Evolutionary conservation across 2,888 invertebrate genomes (phyloP).

Genomic region (Acanthosepion pharaonis): DNA sequence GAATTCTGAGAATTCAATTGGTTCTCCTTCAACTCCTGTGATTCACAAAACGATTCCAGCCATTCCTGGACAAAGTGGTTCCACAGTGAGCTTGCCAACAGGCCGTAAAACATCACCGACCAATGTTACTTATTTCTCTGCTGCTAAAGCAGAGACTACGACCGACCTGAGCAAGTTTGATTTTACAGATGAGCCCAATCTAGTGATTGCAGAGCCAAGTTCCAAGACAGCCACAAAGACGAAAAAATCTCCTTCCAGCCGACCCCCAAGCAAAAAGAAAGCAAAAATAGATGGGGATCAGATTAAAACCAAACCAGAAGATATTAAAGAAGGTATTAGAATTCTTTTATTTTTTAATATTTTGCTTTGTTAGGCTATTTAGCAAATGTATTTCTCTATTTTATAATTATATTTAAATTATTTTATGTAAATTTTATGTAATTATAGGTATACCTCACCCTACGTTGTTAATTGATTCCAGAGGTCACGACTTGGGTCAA

Average conservation of each 20-base stretch:
- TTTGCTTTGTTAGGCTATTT: too few relatives aligned
- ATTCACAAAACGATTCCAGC: background rate
- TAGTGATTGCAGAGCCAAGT: conserved; percentile 58
- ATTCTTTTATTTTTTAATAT: too few relatives aligned
- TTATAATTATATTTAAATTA: too few relatives aligned
- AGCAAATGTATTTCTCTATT: too few relatives aligned
- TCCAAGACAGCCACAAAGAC: background rate
- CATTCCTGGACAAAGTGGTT: background rate
- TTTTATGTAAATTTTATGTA: too few relatives aligned
- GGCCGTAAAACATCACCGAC: background rate
- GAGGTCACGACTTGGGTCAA: too few relatives aligned
- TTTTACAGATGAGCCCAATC: conserved; percentile 51
- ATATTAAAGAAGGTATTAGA: background rate
- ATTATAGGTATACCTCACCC: too few relatives aligned
- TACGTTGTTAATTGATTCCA: too few relatives aligned
- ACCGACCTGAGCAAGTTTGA: conserved; percentile 44
- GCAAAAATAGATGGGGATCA: background rate
- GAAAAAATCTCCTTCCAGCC: conserved; percentile 46
- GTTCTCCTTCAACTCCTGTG: background rate
- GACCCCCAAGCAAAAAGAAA: conserved; percentile 38
- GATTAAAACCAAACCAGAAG: conserved; percentile 25
- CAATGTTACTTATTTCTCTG: background rate
- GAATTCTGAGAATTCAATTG: conserved; percentile 58
- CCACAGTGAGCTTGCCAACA: background rate
- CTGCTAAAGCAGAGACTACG: background rate